Evolutionary conservation across 2,888 invertebrate genomes (phyloP).

Genomic region (Hyppa rectilinea): DNA sequence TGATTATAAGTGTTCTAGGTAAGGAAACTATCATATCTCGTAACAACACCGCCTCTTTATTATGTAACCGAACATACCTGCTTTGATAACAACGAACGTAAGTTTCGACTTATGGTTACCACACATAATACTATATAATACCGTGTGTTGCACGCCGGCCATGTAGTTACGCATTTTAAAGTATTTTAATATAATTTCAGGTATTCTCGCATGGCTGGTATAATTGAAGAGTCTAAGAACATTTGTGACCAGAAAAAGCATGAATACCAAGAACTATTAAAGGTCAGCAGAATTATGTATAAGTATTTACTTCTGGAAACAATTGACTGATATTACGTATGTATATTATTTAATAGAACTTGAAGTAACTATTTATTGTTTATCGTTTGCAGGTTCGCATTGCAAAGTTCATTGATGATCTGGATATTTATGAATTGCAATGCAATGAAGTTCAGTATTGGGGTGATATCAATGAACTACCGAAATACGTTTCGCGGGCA

Average conservation of each 20-base stretch:
- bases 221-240: slow-evolving; percentile 95
- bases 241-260: slow-evolving; percentile 95
- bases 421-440: slow-evolving; percentile 94
- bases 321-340: neutral
- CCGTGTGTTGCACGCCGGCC: neutral
- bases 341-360: neutral
- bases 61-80: neutral
- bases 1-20: no score
- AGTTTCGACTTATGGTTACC: neutral
- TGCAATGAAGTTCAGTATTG: slow-evolving; percentile 96
- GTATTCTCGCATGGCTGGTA: slow-evolving; percentile 94
- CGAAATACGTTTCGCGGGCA: slow-evolving; percentile 95
- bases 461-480: slow-evolving; percentile 96
- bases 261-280: slow-evolving; percentile 96
- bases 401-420: slow-evolving; percentile 95
- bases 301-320: neutral
- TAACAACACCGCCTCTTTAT: neutral
- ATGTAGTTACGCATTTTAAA: neutral
- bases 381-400: slow-evolving; percentile 89
- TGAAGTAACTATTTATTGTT: neutral
- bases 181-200: slow-evolving; percentile 72
- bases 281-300: slow-evolving; percentile 77
- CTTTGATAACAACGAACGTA: no score
- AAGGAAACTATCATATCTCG: no score
- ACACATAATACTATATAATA: no score